phyloP scores from a whole-genome alignment of 2,888 invertebrate genomes.

The Diogma glabrata region DNA sequence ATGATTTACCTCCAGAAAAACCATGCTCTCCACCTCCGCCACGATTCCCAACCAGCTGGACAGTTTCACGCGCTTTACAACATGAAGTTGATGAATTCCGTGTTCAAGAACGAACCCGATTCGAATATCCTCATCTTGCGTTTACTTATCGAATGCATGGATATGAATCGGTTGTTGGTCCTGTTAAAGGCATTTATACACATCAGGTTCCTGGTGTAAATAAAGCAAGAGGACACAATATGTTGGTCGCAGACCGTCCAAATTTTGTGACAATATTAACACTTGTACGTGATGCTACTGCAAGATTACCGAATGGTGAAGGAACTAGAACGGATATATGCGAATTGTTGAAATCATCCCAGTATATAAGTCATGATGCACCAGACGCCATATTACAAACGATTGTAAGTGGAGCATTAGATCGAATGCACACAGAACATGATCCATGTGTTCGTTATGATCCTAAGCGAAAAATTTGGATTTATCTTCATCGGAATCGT shows the following conservation, averaged over 20 bases:
- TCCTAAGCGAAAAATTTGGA: conserved; percentile 84
- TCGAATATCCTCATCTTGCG: conserved; percentile 80
- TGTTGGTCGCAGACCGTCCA: conserved; percentile 71
- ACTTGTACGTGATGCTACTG: conserved; percentile 86
- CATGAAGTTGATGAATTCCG: conserved; percentile 69
- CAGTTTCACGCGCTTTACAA: conserved; percentile 63
- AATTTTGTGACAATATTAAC: conserved; percentile 85
- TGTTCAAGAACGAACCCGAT: conserved; percentile 69
- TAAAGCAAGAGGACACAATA: conserved; percentile 69
- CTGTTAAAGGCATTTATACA: conserved; percentile 67
- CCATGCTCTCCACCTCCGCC: conserved; percentile 42
- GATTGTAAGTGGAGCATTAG: conserved; percentile 81
- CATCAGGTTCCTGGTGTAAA: conserved; percentile 46
- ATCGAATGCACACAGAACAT: conserved; percentile 73
- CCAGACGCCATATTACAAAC: conserved; percentile 44
- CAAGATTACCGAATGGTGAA: conserved; percentile 87
- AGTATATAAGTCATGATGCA: conserved; percentile 43
- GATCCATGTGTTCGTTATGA: conserved; percentile 94
- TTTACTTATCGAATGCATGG: conserved; percentile 84
- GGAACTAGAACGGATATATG: conserved; percentile 86
- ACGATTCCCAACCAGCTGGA: conserved; percentile 69
- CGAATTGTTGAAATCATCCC: conserved; percentile 69
- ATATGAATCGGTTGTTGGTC: conserved; percentile 72
- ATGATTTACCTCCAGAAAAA: conserved; percentile 25
- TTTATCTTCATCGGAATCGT: conserved; percentile 76